Percentiles rank a stretch among this genome's conserved stretches.
Evolutionary conservation across 2,113 vertebrate species (phyloP).

Genomic region (Phylloscopus whistleri): DNA sequence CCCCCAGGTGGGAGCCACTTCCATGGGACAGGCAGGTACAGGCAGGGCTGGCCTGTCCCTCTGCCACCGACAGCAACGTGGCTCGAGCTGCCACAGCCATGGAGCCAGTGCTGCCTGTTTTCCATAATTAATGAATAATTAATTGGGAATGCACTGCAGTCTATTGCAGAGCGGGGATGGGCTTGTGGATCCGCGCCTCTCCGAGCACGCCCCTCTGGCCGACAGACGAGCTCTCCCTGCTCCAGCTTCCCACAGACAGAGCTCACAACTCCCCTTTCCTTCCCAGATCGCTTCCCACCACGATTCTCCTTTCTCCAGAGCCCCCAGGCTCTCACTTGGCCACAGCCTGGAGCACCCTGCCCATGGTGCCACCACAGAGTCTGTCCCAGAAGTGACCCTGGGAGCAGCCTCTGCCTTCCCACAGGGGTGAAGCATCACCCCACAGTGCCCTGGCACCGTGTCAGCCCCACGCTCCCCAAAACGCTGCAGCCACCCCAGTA

Average conservation of each 20-base stretch:
- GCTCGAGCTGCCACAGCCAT: not conserved
- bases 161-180: slow-evolving; percentile 11
- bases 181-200: not conserved
- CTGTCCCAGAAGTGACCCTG: not conserved
- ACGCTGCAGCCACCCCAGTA: accelerated
- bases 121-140: slow-evolving; percentile 69
- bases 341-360: not conserved
- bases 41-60: not conserved
- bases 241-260: not conserved
- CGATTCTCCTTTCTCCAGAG: not conserved
- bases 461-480: accelerated
- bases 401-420: not conserved
- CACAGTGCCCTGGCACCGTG: not conserved
- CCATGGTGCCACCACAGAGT: accelerated
- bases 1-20: not conserved
- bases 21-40: not conserved
- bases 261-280: not conserved
- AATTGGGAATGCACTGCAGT: slow-evolving; percentile 56
- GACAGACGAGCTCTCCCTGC: not conserved
- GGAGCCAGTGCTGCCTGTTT: slow-evolving; percentile 10
- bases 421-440: not conserved
- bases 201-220: not conserved
- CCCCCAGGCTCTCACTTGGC: accelerated
- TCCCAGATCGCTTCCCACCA: accelerated
- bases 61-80: accelerated